These are phyloP conservation scores for Rhagium mordax DNA, from an alignment of 2,888 invertebrate species.

Conservation along the genomic window DNA sequence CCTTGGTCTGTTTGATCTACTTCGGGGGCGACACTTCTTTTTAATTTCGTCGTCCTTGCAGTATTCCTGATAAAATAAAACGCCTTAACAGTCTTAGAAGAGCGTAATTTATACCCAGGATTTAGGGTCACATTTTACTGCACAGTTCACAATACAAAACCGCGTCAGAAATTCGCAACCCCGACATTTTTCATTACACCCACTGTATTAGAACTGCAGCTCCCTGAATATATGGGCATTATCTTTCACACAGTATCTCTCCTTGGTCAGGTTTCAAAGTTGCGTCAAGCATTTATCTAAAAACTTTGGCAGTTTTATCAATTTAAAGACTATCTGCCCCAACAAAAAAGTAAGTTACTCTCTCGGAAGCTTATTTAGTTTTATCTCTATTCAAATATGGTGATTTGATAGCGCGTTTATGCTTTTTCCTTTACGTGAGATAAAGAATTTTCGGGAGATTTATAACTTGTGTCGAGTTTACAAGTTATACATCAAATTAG, in stretches of 20 bases:
- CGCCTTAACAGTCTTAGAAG: not conserved
- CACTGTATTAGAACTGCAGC: not conserved
- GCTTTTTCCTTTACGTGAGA: not conserved
- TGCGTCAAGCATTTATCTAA: conserved; percentile 1
- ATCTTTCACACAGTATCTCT: conserved; percentile 7
- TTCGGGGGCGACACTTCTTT: not conserved
- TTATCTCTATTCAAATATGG: conserved; percentile 22
- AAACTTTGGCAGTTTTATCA: conserved; percentile 17
- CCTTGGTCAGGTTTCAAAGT: conserved; percentile 12
- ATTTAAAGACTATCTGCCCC: conserved; percentile 2
- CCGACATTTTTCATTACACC: conserved; percentile 5
- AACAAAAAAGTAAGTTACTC: conserved; percentile 7
- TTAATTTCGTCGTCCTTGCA: not conserved
- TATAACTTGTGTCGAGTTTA: conserved; percentile 9
- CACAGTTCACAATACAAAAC: not conserved
- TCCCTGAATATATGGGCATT: not conserved
- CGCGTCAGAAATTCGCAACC: not conserved
- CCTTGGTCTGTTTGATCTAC: not conserved
- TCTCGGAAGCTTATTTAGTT: conserved; percentile 4
- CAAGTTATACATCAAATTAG: not conserved
- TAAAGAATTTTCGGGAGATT: conserved; percentile 3
- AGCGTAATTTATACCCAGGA: not conserved
- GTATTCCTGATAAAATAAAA: not conserved
- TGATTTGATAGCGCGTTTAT: conserved; percentile 14
- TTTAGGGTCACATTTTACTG: not conserved